These are phyloP conservation scores for Myrmecobius fasciatus DNA, from an alignment of 2,113 vertebrate species.

Conservation along the genomic window DNA sequence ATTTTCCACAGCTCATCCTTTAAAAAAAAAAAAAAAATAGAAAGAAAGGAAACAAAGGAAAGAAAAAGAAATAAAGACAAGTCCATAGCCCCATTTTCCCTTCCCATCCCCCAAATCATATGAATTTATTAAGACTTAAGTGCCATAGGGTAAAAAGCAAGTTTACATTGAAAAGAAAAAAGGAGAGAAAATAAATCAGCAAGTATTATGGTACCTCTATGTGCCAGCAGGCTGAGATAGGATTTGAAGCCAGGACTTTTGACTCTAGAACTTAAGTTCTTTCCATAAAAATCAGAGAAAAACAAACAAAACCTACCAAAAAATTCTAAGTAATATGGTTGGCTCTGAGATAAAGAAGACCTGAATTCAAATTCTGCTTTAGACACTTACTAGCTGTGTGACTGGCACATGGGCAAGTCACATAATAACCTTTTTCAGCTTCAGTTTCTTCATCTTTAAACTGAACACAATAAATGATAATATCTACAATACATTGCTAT, in stretches of 20 bases:
- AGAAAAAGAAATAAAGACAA: background rate
- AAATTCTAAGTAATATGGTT: background rate
- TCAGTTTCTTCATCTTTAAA: background rate
- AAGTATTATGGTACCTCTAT: background rate
- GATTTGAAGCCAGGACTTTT: background rate
- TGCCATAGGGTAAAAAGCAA: background rate
- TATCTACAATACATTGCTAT: background rate
- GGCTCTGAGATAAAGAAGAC: background rate
- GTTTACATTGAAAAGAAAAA: background rate
- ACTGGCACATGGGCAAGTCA: too few relatives aligned
- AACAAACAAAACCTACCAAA: too few relatives aligned
- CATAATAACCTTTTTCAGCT: too few relatives aligned
- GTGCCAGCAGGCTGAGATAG: background rate
- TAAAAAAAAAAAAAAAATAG: conserved; percentile 1
- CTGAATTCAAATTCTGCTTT: background rate
- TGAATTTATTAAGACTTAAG: background rate
- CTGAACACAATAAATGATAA: background rate
- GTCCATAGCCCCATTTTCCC: background rate
- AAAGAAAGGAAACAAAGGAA: background rate
- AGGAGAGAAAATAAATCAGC: background rate
- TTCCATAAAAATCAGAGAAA: background rate
- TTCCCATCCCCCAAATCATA: background rate
- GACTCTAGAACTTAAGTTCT: background rate
- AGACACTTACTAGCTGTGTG: background rate
- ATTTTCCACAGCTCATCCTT: conserved; percentile 95